These are phyloP conservation scores for Chrysemys picta DNA, from an alignment of 2,113 vertebrate genomes.

Conservation along the genomic window DNA sequence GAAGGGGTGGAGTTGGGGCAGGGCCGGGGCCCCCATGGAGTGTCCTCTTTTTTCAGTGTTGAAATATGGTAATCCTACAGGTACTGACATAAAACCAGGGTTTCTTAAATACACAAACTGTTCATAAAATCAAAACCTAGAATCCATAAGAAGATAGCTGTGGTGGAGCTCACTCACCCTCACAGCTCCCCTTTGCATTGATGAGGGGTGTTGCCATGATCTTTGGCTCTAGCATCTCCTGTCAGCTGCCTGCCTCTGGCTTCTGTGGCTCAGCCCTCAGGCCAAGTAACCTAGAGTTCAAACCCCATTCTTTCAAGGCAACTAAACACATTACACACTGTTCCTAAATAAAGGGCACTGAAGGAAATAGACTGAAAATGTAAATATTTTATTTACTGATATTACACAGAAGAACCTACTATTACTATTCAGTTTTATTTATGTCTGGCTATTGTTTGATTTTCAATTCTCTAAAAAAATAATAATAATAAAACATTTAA, in stretches of 20 bases:
- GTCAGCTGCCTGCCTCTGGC: background rate
- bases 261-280: background rate
- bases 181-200: background rate
- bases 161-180: background rate
- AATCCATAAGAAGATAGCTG: background rate
- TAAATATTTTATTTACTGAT: background rate
- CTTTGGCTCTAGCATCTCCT: background rate
- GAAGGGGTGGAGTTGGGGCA: too few relatives aligned
- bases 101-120: background rate
- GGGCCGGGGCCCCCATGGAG: too few relatives aligned
- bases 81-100: background rate
- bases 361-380: background rate
- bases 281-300: background rate
- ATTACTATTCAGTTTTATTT: background rate
- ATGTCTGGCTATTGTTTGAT: background rate
- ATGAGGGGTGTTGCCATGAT: background rate
- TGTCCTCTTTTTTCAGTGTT: too few relatives aligned
- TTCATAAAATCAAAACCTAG: background rate
- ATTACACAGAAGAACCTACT: background rate
- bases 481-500: background rate
- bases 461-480: background rate
- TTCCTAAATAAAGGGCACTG: background rate
- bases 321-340: background rate
- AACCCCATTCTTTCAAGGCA: background rate
- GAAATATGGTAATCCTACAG: background rate